Evolutionary conservation across 2,113 vertebrate species (phyloP).

Genomic region (Notarius quadriscutis): DNA sequence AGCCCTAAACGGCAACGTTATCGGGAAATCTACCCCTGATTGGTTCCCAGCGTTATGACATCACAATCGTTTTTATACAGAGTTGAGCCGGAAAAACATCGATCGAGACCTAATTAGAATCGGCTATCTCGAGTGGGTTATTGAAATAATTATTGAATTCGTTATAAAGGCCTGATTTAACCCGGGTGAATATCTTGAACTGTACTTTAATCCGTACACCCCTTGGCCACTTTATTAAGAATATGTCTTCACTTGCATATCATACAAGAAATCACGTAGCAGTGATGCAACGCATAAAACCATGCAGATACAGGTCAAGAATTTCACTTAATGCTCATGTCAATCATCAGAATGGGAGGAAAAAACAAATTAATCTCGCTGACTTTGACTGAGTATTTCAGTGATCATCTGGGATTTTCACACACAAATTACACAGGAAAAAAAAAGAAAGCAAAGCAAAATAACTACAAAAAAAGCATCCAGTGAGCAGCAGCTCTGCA

Average conservation of each 20-base stretch:
- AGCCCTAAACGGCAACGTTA: too few species aligned
- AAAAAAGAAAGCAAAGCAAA: too few species aligned
- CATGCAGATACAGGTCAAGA: not conserved
- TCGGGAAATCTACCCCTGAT: too few species aligned
- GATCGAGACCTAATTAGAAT: too few species aligned
- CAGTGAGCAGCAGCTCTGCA: too few species aligned
- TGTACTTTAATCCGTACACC: not conserved
- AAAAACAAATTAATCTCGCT: not conserved
- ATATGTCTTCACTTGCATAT: not conserved
- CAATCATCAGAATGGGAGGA: not conserved
- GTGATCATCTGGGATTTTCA: not conserved
- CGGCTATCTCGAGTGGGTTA: too few species aligned
- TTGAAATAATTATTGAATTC: too few species aligned
- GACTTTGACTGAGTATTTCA: not conserved
- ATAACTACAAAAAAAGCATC: not conserved
- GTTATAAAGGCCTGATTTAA: not conserved
- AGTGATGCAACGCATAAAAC: not conserved
- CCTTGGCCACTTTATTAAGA: not conserved
- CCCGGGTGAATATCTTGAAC: too few species aligned
- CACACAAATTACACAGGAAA: not conserved
- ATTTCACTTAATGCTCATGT: not conserved
- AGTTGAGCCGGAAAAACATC: not conserved
- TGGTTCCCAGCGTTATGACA: not conserved
- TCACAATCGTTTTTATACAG: not conserved
- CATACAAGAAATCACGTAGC: not conserved